Evolutionary conservation across 2,888 invertebrate genomes (phyloP).

Genomic region (Eupeodes luniger): DNA sequence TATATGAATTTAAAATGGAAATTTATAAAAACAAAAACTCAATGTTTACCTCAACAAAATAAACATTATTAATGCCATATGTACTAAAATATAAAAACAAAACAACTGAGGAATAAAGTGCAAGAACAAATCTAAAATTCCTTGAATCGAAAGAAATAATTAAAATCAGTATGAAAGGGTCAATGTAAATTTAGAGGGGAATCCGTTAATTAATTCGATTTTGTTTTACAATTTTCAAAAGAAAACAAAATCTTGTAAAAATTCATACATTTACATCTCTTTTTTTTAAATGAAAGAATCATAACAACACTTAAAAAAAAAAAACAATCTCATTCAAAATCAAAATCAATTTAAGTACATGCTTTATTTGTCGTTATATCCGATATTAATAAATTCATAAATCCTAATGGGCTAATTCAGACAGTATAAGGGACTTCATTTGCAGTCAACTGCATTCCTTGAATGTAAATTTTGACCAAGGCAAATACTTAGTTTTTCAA

Average conservation of each 20-base stretch:
- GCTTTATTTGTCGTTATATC: too few species aligned
- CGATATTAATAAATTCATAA: too few species aligned
- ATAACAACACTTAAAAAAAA: neutral
- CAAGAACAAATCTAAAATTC: neutral
- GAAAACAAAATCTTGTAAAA: neutral
- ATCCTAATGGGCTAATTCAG: too few species aligned
- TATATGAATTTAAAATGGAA: constrained; percentile 34
- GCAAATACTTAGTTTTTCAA: too few species aligned
- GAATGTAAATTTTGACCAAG: too few species aligned
- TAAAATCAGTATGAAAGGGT: neutral
- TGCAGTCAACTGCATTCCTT: too few species aligned
- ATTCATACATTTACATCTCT: neutral
- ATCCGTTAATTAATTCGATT: neutral
- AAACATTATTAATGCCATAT: constrained; percentile 38
- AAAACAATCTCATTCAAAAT: too few species aligned
- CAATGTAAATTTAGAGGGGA: neutral
- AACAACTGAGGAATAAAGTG: constrained; percentile 26
- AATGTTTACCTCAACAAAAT: constrained; percentile 63
- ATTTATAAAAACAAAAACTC: constrained; percentile 26
- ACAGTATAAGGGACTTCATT: too few species aligned
- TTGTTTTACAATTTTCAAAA: constrained; percentile 20
- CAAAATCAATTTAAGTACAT: too few species aligned
- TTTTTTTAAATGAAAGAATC: neutral
- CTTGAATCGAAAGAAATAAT: neutral
- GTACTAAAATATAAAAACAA: constrained; percentile 23